Evolutionary conservation across 2,113 vertebrate genomes (phyloP).

Genomic region (Egretta garzetta): DNA sequence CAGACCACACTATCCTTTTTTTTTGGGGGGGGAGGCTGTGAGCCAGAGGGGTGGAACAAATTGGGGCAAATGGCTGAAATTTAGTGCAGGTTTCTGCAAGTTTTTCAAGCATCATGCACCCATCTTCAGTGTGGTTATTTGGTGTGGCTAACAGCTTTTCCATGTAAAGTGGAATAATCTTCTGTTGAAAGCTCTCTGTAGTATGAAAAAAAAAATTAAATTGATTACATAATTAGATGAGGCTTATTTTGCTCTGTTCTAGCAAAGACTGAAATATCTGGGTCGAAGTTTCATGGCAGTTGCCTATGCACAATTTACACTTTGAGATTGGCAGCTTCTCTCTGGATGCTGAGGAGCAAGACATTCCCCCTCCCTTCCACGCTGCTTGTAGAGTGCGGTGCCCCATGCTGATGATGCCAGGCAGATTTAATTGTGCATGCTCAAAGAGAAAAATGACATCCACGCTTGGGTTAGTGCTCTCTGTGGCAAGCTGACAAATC

Average conservation of each 20-base stretch:
- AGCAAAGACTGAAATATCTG: neutral
- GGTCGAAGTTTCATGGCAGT: neutral
- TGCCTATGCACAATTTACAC: neutral
- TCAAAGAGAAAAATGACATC: conserved; percentile 64
- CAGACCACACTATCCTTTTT: neutral
- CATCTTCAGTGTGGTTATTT: neutral
- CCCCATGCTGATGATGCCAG: conserved; percentile 58
- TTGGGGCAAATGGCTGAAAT: neutral
- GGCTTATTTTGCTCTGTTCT: neutral
- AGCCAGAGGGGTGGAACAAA: neutral
- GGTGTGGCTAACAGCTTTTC: neutral
- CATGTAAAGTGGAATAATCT: neutral
- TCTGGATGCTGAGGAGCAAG: neutral
- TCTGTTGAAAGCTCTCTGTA: neutral
- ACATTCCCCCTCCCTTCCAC: neutral
- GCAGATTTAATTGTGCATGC: conserved; percentile 66
- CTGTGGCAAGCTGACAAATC: conserved; percentile 68
- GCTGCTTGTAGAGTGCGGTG: neutral
- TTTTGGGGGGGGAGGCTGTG: neutral
- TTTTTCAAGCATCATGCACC: neutral
- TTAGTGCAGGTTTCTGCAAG: neutral
- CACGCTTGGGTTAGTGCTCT: conserved; percentile 48
- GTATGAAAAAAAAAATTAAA: neutral
- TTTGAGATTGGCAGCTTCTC: neutral
- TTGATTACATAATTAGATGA: neutral